These are phyloP conservation scores for Strigamia transsilvanica DNA, from an alignment of 2,888 invertebrate genomes.

Conservation along the genomic window DNA sequence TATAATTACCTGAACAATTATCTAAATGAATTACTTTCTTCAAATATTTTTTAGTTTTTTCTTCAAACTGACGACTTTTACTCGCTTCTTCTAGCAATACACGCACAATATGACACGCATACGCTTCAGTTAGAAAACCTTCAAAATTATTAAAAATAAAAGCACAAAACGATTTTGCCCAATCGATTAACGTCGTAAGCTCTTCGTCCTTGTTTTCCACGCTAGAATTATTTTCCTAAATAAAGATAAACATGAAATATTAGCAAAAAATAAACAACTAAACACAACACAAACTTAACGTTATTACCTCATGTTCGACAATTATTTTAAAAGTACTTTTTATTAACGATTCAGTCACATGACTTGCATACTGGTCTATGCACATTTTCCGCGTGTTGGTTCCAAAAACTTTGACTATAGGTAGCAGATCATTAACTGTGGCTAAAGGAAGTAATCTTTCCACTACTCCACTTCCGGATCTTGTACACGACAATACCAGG, in stretches of 20 bases:
- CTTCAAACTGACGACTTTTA: neutral
- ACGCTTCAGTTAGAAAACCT: conserved; percentile 13
- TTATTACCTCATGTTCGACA: neutral
- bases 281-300: neutral
- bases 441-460: conserved; percentile 13
- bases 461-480: neutral
- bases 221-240: neutral
- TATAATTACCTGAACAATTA: neutral
- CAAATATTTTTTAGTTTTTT: neutral
- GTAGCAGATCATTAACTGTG: neutral
- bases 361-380: conserved; percentile 28
- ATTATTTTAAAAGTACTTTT: neutral
- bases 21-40: neutral
- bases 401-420: conserved; percentile 4
- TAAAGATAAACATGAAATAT: neutral
- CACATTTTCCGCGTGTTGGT: conserved; percentile 20
- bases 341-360: conserved; percentile 50
- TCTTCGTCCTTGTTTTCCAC: neutral
- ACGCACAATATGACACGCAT: conserved; percentile 48
- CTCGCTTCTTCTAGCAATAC: conserved; percentile 26
- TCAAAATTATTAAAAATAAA: conserved; percentile 49
- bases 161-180: neutral
- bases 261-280: too few relatives aligned
- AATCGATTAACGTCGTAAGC: neutral
- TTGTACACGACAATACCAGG: conserved; percentile 14